phyloP scores from a whole-genome alignment of 2,888 invertebrate genomes.

The Empis stercorea region DNA sequence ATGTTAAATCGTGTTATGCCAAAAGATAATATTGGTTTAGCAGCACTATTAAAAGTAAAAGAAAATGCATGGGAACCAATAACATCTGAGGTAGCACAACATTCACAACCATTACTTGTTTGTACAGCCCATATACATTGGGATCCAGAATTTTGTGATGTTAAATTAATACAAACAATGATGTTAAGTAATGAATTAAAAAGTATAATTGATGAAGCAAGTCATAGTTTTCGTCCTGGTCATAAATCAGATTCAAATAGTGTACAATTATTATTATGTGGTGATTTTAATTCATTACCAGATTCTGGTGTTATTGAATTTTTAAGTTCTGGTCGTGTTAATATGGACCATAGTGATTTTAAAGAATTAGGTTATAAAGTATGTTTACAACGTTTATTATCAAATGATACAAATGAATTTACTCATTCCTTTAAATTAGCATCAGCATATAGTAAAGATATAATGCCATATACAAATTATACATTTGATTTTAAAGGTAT shows the following conservation, averaged over 20 bases:
- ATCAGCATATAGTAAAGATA: slow-evolving; percentile 87
- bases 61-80: slow-evolving; percentile 87
- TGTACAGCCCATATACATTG: slow-evolving; percentile 99
- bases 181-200: slow-evolving; percentile 94
- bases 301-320: slow-evolving; percentile 97
- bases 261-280: slow-evolving; percentile 88
- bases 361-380: slow-evolving; percentile 89
- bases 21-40: slow-evolving; percentile 96
- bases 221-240: slow-evolving; percentile 61
- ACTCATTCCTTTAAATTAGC: slow-evolving; percentile 93
- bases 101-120: slow-evolving; percentile 78
- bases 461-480: slow-evolving; percentile 97
- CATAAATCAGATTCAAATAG: slow-evolving; percentile 60
- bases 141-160: slow-evolving; percentile 99
- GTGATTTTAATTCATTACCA: slow-evolving; percentile 96
- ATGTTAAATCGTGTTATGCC: slow-evolving; percentile 99
- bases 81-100: slow-evolving; percentile 57
- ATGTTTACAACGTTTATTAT: slow-evolving; percentile 78
- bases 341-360: slow-evolving; percentile 89
- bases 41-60: slow-evolving; percentile 88
- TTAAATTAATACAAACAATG: slow-evolving; percentile 98
- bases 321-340: slow-evolving; percentile 78
- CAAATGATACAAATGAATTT: slow-evolving; percentile 80
- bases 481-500: slow-evolving; percentile 99
- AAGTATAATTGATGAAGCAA: slow-evolving; percentile 74